phyloP scores from a whole-genome alignment of 2,888 invertebrate species.

The Platycheirus rosarum region DNA sequence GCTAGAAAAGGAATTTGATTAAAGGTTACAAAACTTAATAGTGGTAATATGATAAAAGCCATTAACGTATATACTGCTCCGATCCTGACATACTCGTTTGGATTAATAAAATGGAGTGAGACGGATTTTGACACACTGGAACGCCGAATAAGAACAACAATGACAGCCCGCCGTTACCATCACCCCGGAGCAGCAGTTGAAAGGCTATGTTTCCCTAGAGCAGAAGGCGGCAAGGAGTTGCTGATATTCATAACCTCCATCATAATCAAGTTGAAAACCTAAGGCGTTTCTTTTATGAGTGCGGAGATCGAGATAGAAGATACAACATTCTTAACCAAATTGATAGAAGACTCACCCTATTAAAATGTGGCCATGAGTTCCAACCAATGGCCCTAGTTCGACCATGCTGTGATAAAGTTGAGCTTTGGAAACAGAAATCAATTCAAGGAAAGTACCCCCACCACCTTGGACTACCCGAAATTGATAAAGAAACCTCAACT shows the following conservation, averaged over 20 bases:
- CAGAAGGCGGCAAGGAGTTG: background rate
- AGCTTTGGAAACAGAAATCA: background rate
- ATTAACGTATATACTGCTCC: constrained; percentile 3
- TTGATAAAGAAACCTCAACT: background rate
- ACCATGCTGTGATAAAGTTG: background rate
- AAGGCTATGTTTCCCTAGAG: too few species aligned
- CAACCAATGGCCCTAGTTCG: constrained; percentile 1
- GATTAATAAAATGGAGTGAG: too few species aligned
- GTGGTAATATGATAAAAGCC: constrained; percentile 10
- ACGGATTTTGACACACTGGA: constrained; percentile 5
- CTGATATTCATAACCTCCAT: too few species aligned
- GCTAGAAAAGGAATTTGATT: too few species aligned
- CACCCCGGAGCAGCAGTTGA: too few species aligned
- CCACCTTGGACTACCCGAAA: background rate
- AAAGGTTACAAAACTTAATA: constrained; percentile 1
- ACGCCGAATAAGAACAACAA: constrained; percentile 10
- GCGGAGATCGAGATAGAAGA: too few species aligned
- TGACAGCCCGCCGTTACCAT: too few species aligned
- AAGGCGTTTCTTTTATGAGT: too few species aligned
- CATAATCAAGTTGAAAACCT: too few species aligned
- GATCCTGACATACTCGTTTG: constrained; percentile 3
- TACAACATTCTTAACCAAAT: too few species aligned
- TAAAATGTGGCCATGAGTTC: background rate
- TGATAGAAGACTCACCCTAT: too few species aligned
- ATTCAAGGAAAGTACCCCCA: too few species aligned